Evolutionary conservation across 2,888 invertebrate genomes (phyloP).

Genomic region (Limnephilus marmoratus): DNA sequence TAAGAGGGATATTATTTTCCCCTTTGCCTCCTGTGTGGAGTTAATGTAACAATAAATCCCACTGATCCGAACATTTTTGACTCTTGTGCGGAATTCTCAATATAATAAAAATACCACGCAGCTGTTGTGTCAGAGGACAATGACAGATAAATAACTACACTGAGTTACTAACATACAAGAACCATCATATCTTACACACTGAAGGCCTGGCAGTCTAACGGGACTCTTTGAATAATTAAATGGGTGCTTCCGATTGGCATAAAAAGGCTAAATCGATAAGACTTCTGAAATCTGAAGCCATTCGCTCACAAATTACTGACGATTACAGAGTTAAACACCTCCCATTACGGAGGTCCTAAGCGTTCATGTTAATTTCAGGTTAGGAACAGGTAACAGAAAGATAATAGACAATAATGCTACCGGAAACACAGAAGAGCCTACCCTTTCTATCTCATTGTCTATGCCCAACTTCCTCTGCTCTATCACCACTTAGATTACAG

Average conservation of each 20-base stretch:
- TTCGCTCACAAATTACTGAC: neutral
- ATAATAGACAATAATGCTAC: conserved; percentile 2
- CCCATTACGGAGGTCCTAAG: neutral
- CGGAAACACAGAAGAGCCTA: neutral
- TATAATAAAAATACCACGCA: neutral
- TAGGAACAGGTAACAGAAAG: neutral
- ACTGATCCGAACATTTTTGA: too few species aligned
- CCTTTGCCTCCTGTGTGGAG: too few species aligned
- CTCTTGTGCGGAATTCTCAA: too few species aligned
- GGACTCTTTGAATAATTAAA: neutral
- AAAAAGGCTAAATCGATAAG: neutral
- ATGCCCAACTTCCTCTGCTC: neutral
- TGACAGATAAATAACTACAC: neutral
- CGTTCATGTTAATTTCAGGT: neutral
- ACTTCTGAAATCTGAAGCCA: neutral
- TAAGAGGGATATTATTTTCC: too few species aligned
- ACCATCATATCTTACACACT: neutral
- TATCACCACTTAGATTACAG: neutral
- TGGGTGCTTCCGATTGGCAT: neutral
- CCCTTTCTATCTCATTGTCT: neutral
- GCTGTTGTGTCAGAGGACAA: neutral
- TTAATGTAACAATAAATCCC: too few species aligned
- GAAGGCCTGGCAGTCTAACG: neutral
- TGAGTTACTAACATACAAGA: neutral
- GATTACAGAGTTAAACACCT: neutral